Evolutionary conservation across 2,113 vertebrate genomes (phyloP).

Genomic region (Centrocercus urophasianus): DNA sequence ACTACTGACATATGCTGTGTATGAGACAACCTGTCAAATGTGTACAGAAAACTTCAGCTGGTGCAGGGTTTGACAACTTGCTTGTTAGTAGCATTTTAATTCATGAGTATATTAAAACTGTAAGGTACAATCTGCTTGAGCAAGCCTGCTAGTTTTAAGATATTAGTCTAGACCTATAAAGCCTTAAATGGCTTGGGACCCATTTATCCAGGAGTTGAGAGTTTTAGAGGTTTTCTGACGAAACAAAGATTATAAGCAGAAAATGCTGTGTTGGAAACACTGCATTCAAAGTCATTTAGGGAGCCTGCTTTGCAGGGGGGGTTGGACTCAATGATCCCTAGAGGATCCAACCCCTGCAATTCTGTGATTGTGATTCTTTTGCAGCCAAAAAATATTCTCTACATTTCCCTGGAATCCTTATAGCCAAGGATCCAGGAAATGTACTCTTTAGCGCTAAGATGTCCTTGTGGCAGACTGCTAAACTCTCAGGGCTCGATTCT

Average conservation of each 20-base stretch:
- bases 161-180: slow-evolving; percentile 65
- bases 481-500: accelerated
- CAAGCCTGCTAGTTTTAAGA: slow-evolving; percentile 44
- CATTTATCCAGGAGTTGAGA: neutral
- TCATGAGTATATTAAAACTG: slow-evolving; percentile 21
- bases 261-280: neutral
- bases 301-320: too few relatives aligned
- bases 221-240: neutral
- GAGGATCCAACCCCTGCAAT: too few relatives aligned
- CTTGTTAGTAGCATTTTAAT: slow-evolving; percentile 24
- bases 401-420: neutral
- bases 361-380: neutral
- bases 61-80: neutral
- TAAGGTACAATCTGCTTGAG: slow-evolving; percentile 15
- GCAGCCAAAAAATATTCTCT: neutral
- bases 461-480: neutral
- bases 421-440: neutral
- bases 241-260: neutral
- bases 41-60: neutral
- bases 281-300: neutral
- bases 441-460: neutral
- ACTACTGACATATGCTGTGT: neutral
- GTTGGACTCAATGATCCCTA: too few relatives aligned
- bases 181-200: slow-evolving; percentile 23
- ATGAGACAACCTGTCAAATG: neutral